Conservation (phyloP, 2,113 vertebrate genomes). For the Phyllostomus discolor region DNA sequence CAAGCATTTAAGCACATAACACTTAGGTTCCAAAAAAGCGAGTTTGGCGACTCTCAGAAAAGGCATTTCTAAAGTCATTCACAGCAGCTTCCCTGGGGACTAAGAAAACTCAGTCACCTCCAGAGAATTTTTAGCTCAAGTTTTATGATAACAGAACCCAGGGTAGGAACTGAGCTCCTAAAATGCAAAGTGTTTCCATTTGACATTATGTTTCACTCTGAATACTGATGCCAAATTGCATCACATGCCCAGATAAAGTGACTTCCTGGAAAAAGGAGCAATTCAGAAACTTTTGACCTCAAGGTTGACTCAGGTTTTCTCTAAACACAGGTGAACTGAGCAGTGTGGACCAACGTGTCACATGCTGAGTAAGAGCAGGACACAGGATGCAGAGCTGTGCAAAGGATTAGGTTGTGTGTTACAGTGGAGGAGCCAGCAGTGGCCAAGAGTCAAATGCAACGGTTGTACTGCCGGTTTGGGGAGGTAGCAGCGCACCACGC, state of each 20-base stretch:
- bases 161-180: neutral
- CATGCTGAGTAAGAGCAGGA: neutral
- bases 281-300: neutral
- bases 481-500: neutral
- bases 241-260: neutral
- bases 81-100: neutral
- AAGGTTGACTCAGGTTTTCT: neutral
- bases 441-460: neutral
- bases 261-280: neutral
- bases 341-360: neutral
- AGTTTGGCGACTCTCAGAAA: slow-evolving; percentile 1
- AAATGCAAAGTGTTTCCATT: slow-evolving; percentile 15
- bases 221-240: neutral
- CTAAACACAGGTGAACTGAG: slow-evolving; percentile 16
- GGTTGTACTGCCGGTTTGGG: neutral
- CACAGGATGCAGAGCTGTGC: neutral
- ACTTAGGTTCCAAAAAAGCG: slow-evolving; percentile 15
- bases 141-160: slow-evolving; percentile 49
- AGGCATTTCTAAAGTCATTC: slow-evolving; percentile 12
- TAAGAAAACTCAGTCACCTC: slow-evolving; percentile 23
- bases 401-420: neutral
- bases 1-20: neutral
- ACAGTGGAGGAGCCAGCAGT: neutral
- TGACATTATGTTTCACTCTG: neutral
- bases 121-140: slow-evolving; percentile 33